These are phyloP conservation scores for Fregata magnificens DNA, from an alignment of 2,113 vertebrate genomes.

Conservation along the genomic window DNA sequence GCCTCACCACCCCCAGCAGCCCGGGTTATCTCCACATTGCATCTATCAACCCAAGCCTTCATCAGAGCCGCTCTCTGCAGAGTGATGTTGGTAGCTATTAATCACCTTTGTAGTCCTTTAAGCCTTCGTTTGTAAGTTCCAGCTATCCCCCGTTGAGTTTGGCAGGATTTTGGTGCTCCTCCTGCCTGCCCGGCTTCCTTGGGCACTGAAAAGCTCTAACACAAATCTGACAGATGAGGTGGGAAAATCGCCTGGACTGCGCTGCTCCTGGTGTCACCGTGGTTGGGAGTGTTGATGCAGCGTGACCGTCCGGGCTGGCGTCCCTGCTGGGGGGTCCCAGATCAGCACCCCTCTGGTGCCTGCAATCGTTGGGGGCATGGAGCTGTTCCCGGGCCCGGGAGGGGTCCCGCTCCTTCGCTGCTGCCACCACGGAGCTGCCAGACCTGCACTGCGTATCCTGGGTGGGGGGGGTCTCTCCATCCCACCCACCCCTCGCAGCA, in stretches of 20 bases:
- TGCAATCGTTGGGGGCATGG: accelerated
- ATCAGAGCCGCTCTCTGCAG: no score
- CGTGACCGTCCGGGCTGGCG: not conserved
- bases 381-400: not conserved
- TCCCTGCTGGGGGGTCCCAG: not conserved
- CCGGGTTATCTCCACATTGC: no score
- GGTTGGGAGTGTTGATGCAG: not conserved
- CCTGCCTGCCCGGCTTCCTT: not conserved
- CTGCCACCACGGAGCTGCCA: not conserved
- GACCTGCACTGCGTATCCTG: not conserved
- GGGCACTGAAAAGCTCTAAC: not conserved
- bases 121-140: no score
- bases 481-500: not conserved
- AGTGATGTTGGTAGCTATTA: no score
- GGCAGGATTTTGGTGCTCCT: not conserved
- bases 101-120: no score
- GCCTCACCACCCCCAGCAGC: no score
- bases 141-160: not conserved
- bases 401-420: not conserved
- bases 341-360: not conserved
- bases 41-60: no score
- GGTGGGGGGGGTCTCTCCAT: not conserved
- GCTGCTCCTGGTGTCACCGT: no score
- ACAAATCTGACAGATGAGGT: not conserved
- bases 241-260: not conserved